Percentiles rank a stretch among this genome's conserved stretches.
Conservation (phyloP, 2,797 vertebrate genomes). For the Phalloptychus januarius region DNA sequence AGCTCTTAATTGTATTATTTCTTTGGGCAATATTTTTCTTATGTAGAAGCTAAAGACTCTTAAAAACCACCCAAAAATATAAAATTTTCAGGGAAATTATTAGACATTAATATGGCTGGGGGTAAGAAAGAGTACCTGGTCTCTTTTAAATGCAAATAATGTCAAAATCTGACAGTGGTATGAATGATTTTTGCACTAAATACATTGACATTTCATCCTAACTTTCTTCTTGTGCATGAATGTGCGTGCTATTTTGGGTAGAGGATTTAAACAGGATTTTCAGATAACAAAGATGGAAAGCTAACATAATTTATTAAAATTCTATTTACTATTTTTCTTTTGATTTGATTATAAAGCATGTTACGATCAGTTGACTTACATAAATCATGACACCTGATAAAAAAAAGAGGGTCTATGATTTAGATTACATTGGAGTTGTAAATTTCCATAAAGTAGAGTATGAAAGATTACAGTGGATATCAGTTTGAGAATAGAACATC, state of each 20-base stretch:
- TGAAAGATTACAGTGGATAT: background rate
- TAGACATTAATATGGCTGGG: background rate
- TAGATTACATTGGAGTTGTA: background rate
- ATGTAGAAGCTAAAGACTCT: background rate
- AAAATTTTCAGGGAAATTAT: background rate
- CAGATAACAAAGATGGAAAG: background rate
- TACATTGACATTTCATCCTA: background rate
- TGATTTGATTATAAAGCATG: background rate
- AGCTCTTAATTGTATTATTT: background rate
- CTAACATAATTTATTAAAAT: background rate
- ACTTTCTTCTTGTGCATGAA: background rate
- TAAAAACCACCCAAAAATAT: background rate
- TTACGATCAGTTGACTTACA: background rate
- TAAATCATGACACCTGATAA: background rate
- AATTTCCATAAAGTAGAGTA: background rate
- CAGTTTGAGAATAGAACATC: background rate
- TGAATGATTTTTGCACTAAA: background rate
- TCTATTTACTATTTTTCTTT: background rate
- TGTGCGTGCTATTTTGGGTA: background rate
- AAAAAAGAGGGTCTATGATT: background rate
- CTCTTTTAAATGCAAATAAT: background rate
- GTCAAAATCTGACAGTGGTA: background rate
- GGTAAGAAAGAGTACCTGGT: background rate
- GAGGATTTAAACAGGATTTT: background rate
- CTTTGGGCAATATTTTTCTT: background rate